Percentiles rank a stretch among this genome's conserved stretches.
Conservation (phyloP, 2,797 vertebrate genomes). For the Pristis pectinata region DNA sequence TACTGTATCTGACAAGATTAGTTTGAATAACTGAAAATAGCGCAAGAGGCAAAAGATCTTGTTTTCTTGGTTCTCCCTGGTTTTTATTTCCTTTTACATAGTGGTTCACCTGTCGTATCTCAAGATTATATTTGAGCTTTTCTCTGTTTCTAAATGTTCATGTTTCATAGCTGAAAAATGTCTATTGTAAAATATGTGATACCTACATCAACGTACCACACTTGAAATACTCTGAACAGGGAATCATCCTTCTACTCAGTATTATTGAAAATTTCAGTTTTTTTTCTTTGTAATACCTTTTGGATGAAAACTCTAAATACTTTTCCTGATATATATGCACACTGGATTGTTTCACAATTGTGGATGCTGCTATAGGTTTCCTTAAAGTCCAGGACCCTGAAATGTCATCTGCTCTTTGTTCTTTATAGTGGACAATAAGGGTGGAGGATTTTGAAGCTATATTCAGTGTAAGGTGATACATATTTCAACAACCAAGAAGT, state of each 20-base stretch:
- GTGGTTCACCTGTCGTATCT: conserved; percentile 38
- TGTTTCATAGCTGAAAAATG: background rate
- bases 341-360: background rate
- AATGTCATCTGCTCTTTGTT: background rate
- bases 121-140: conserved; percentile 41
- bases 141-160: conserved; percentile 40
- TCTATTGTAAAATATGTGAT: background rate
- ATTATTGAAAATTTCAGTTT: background rate
- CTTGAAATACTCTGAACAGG: background rate
- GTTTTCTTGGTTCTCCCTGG: background rate
- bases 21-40: background rate
- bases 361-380: background rate
- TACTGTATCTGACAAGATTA: background rate
- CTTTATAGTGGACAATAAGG: background rate
- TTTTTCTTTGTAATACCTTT: background rate
- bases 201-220: background rate
- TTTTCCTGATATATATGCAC: background rate
- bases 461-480: background rate
- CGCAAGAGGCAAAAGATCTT: background rate
- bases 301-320: background rate
- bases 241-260: background rate
- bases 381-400: background rate
- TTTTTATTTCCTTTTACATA: conserved; percentile 43
- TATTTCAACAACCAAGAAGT: background rate
- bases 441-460: background rate